These are phyloP conservation scores for Ianthella basta DNA, from an alignment of 37 sponge, comb jelly and placozoan genomes.

Conservation along the genomic window DNA sequence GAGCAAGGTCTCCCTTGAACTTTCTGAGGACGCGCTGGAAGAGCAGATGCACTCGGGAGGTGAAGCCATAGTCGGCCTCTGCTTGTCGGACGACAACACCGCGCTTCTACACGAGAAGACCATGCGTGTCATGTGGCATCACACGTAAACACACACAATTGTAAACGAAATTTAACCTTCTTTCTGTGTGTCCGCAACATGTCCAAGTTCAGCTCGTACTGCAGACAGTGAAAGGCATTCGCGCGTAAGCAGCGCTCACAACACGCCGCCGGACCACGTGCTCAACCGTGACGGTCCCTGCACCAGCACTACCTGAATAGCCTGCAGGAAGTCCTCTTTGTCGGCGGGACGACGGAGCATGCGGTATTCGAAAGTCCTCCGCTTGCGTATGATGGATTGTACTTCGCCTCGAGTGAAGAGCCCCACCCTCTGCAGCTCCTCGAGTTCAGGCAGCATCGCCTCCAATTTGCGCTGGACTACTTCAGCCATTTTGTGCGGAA, in stretches of 20 bases:
- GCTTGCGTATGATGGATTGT: slow-evolving; percentile 66
- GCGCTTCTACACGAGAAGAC: slow-evolving; percentile 27
- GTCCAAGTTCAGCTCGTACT: slow-evolving; percentile 88
- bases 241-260: not conserved
- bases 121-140: too few species aligned
- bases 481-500: slow-evolving; percentile 78
- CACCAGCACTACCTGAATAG: slow-evolving; percentile 54
- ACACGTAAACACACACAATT: too few species aligned
- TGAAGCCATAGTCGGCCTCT: slow-evolving; percentile 73
- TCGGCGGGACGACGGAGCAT: slow-evolving; percentile 63
- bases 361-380: slow-evolving; percentile 76
- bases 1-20: slow-evolving; percentile 80
- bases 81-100: slow-evolving; percentile 37
- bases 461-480: slow-evolving; percentile 80
- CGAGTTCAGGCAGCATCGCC: slow-evolving; percentile 79
- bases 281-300: not conserved
- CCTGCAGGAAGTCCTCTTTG: slow-evolving; percentile 73
- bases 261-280: not conserved
- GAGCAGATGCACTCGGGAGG: slow-evolving; percentile 60
- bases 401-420: slow-evolving; percentile 78
- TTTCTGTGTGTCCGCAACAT: slow-evolving; percentile 67
- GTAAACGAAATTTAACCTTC: slow-evolving; percentile 48
- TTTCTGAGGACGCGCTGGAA: slow-evolving; percentile 73
- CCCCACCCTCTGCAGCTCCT: slow-evolving; percentile 76
- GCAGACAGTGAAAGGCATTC: not conserved